Evolutionary conservation across 2,888 invertebrate genomes (phyloP), one percentile per base, ranked within the genome.

Genomic region (Hecatera dysodea): DNA sequence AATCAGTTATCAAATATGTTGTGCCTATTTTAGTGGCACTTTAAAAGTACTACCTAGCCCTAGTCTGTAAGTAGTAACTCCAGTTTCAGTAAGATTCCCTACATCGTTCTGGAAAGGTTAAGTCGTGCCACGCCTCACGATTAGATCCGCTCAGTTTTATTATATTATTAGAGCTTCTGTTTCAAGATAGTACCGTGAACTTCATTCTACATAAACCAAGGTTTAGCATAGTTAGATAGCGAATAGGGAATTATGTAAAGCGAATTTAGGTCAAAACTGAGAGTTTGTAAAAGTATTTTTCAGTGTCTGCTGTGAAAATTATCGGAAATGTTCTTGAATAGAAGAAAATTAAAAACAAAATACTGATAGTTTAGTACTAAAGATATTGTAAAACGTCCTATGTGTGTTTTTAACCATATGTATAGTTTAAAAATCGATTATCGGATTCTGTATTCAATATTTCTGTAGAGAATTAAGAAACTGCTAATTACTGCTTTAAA

Each of bases 41-140:
- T 17, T 46, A 52, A 27, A 46, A 44, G 22, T 27, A 6, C 7
- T 44, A 44, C 19, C 44, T 44, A 8, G 19, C 44, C 17, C 19
- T 44, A 44, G 44, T 19, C 44, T 44, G 19, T 44, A 6, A 6
- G 44, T 19, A 19, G 44, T 44, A 44, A 59, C 55, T 69, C 46
- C 64, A 56, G 60, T 52, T 80, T 29, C 36, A 60, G 55, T 64
- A 57, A 57, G 50, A 57, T 62, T 77, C 67, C 44, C 56, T 76
- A 36, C 15, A 48, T 52, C 78, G 46, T 61, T 70, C 64, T 56
- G 48, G 57, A 82, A 82, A 80, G 83, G 83, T 72, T 33, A 72
- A 77, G 29, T 82, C 83, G 81, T 82, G 81, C 60, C 61, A 59
- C 61, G 68, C 69, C 59, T 73, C 83, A 83, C 80, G 83, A 80